Percentiles rank a stretch among this genome's conserved stretches.
phyloP scores from a whole-genome alignment of 1,140 invertebrate species.

The Hetaerina americana region DNA sequence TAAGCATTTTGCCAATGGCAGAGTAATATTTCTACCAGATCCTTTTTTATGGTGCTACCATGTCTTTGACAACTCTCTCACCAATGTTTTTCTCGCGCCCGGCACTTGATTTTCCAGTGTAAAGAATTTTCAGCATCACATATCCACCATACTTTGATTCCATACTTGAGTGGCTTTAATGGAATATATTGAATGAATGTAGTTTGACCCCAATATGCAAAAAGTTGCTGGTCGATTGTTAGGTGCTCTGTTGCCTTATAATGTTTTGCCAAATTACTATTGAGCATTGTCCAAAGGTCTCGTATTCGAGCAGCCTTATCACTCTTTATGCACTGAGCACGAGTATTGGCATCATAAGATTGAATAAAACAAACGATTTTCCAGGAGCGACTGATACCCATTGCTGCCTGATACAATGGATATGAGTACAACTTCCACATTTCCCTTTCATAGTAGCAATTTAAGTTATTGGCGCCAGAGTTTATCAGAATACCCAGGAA shows the following conservation, averaged over 20 bases:
- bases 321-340: background rate
- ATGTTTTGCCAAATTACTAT: constrained; percentile 15
- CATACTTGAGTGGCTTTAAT: background rate
- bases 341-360: background rate
- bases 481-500: constrained; percentile 11
- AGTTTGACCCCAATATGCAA: constrained; percentile 2
- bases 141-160: background rate
- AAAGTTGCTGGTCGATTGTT: constrained; percentile 19
- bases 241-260: constrained; percentile 15
- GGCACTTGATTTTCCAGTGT: background rate
- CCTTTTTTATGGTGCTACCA: background rate
- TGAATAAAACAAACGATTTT: background rate
- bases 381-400: background rate
- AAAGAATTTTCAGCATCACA: background rate
- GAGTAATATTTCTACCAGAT: background rate
- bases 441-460: constrained; percentile 9
- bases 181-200: too few relatives aligned
- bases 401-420: constrained; percentile 15
- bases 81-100: background rate
- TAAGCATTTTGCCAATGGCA: background rate
- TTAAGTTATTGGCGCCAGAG: constrained; percentile 12
- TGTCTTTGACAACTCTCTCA: background rate
- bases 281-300: constrained; percentile 16
- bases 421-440: constrained; percentile 15
- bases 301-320: background rate